Percentiles rank a stretch among this genome's conserved stretches.
These are phyloP conservation scores for Myopa testacea DNA, from an alignment of 2,888 invertebrate genomes.

Conservation along the genomic window DNA sequence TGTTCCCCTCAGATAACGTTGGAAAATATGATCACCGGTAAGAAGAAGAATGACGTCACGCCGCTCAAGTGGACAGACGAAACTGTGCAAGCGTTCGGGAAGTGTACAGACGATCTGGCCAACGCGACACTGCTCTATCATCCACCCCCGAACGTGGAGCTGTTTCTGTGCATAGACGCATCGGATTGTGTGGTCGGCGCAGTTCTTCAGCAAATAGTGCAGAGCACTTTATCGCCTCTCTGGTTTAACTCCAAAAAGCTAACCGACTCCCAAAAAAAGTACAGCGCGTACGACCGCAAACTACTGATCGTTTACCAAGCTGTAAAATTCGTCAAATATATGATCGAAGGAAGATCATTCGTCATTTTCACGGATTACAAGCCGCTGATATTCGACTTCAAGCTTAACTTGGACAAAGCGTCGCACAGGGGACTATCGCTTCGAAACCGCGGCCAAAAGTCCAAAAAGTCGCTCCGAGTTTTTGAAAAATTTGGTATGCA, in stretches of 20 bases:
- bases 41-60: slow-evolving; percentile 46
- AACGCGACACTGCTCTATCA: slow-evolving; percentile 36
- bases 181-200: slow-evolving; percentile 41
- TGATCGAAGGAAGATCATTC: slow-evolving; percentile 32
- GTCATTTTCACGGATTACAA: slow-evolving; percentile 49
- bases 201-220: slow-evolving; percentile 37
- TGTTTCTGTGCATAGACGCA: slow-evolving; percentile 38
- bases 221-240: slow-evolving; percentile 47
- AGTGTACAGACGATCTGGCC: slow-evolving; percentile 41
- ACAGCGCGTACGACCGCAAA: slow-evolving; percentile 52
- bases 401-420: slow-evolving; percentile 53
- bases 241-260: slow-evolving; percentile 53
- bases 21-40: slow-evolving; percentile 31
- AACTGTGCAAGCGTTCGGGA: slow-evolving; percentile 37
- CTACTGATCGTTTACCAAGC: slow-evolving; percentile 54
- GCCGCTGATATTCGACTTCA: slow-evolving; percentile 55
- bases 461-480: too few species aligned
- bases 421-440: too few species aligned
- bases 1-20: slow-evolving; percentile 16
- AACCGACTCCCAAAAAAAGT: slow-evolving; percentile 32
- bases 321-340: slow-evolving; percentile 28
- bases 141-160: slow-evolving; percentile 25
- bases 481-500: too few species aligned
- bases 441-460: too few species aligned
- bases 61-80: slow-evolving; percentile 38